Conservation (phyloP, 1,140 invertebrate species). For the Sarcophaga bullata region DNA sequence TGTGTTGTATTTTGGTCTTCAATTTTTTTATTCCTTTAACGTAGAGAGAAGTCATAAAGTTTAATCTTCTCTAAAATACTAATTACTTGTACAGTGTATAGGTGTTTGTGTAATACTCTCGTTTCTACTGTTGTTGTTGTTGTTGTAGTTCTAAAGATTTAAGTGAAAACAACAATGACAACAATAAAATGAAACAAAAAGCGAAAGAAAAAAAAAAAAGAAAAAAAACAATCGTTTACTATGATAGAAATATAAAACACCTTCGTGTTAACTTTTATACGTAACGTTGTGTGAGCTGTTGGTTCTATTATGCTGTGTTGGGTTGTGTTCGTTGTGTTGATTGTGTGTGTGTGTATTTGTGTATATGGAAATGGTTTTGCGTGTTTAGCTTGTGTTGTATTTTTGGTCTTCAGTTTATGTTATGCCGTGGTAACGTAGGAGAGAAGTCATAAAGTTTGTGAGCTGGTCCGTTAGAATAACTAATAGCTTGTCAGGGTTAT, state of each 20-base stretch:
- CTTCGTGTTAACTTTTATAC: constrained; percentile 33
- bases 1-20: neutral
- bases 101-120: neutral
- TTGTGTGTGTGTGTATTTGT: too few species aligned
- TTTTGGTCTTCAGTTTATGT: too few species aligned
- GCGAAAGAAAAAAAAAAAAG: neutral
- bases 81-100: neutral
- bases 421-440: too few species aligned
- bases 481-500: too few species aligned
- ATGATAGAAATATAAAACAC: neutral
- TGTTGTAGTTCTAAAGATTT: neutral
- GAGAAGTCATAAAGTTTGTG: too few species aligned
- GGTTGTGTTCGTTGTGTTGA: neutral
- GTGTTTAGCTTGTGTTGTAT: too few species aligned
- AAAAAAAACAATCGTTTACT: too few species aligned
- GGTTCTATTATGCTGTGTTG: neutral
- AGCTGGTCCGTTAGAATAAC: too few species aligned
- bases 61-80: neutral
- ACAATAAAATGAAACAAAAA: neutral
- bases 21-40: neutral
- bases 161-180: neutral
- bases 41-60: neutral
- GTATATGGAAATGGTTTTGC: too few species aligned
- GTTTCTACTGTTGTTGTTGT: neutral
- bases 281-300: neutral